Percentiles rank a stretch among this genome's conserved stretches.
Conservation (phyloP, 1,140 invertebrate species). For the Eulimnadia texana region DNA sequence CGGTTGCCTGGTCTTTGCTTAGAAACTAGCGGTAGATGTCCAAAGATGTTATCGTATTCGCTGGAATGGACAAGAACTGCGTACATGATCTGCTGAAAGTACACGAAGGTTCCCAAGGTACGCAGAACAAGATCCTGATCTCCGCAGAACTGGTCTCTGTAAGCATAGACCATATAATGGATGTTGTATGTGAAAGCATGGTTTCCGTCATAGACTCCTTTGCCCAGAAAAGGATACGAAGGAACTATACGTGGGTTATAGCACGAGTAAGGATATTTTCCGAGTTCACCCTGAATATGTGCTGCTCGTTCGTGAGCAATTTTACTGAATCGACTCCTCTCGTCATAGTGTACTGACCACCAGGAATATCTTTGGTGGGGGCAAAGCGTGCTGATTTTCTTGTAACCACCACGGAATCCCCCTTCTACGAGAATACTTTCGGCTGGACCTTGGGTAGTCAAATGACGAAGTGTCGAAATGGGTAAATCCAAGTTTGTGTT, state of each 20-base stretch:
- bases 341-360: background rate
- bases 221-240: too few relatives aligned
- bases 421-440: background rate
- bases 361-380: background rate
- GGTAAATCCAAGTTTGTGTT: background rate
- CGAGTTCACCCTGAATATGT: too few relatives aligned
- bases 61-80: background rate
- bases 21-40: background rate
- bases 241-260: too few relatives aligned
- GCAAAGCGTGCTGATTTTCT: background rate
- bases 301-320: too few relatives aligned
- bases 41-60: background rate
- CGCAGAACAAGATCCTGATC: background rate
- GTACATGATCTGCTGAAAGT: background rate
- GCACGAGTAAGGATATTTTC: too few relatives aligned
- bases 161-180: background rate
- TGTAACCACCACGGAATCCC: background rate
- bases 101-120: background rate
- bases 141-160: background rate
- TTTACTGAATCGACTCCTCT: background rate
- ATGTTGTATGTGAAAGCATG: background rate
- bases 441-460: background rate
- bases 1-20: background rate
- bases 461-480: background rate
- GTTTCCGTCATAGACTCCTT: too few relatives aligned